A percentile compares a stretch with the other conserved stretches of the same genome.
These are phyloP conservation scores for Cantharis rufa DNA, from an alignment of 2,888 invertebrate species.

Conservation along the genomic window DNA sequence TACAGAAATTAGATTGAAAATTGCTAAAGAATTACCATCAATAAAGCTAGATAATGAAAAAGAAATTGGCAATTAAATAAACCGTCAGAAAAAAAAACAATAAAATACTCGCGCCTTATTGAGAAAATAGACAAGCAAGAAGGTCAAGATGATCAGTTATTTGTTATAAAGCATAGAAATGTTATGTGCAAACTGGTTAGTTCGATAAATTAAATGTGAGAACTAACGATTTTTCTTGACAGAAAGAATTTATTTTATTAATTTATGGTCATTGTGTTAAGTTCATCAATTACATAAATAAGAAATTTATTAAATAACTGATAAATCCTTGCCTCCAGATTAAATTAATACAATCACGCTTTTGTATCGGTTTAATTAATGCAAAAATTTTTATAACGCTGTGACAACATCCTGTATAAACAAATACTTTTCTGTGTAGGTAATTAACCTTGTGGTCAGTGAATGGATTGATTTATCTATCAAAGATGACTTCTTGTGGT, in stretches of 20 bases:
- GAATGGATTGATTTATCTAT: not conserved
- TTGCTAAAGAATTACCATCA: not conserved
- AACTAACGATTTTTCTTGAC: conserved; percentile 1
- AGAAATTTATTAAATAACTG: not conserved
- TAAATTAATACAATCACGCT: not conserved
- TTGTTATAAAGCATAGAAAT: not conserved
- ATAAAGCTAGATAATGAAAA: not conserved
- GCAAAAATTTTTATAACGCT: not conserved
- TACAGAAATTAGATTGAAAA: not conserved
- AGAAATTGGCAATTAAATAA: not conserved
- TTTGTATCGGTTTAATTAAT: not conserved
- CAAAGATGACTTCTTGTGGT: not conserved
- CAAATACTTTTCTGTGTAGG: not conserved
- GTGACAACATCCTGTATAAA: not conserved
- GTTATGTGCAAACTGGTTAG: not conserved
- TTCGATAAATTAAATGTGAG: not conserved
- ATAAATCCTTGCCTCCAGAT: not conserved
- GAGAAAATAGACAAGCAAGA: not conserved
- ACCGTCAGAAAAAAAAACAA: not conserved
- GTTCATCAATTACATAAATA: not conserved
- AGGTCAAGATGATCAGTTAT: conserved; percentile 1
- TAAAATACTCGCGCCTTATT: not conserved
- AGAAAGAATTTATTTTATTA: not conserved
- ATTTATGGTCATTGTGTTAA: not conserved
- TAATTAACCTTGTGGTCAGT: not conserved